phyloP scores from a whole-genome alignment of 2,888 invertebrate species.

The Eubasilissa splendida region DNA sequence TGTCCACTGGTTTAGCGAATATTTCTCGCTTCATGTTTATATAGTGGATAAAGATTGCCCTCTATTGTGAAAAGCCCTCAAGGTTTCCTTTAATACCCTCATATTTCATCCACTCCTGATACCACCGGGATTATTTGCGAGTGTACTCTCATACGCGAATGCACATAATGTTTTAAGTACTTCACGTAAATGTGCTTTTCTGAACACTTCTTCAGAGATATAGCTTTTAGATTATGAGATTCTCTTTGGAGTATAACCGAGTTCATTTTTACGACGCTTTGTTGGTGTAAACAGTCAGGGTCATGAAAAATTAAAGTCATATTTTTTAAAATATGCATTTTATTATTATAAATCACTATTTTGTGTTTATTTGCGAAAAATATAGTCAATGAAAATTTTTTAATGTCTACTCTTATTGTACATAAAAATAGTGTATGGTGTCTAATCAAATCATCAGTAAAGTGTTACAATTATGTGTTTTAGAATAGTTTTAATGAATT shows the following conservation, averaged over 20 bases:
- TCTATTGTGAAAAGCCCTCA: constrained; percentile 48
- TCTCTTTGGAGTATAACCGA: background rate
- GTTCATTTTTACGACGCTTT: constrained; percentile 4
- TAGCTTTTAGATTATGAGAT: constrained; percentile 12
- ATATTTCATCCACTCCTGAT: constrained; percentile 52
- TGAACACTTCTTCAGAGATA: constrained; percentile 17
- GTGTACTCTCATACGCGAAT: constrained; percentile 6
- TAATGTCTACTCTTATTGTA: too few relatives aligned
- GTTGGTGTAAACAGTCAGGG: background rate
- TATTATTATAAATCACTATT: too few relatives aligned
- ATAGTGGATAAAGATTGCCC: constrained; percentile 19
- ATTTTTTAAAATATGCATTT: too few relatives aligned
- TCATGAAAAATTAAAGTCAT: too few relatives aligned
- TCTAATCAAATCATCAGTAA: too few relatives aligned
- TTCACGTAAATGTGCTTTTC: background rate
- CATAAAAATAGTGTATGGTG: too few relatives aligned
- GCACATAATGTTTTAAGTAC: constrained; percentile 25
- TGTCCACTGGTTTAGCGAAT: background rate
- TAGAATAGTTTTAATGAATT: too few relatives aligned
- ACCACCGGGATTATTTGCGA: constrained; percentile 22
- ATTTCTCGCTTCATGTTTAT: constrained; percentile 28
- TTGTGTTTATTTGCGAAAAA: too few relatives aligned
- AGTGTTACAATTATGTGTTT: too few relatives aligned
- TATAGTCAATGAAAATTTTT: too few relatives aligned
- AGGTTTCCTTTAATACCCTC: constrained; percentile 50